phyloP scores from a whole-genome alignment of 1,140 invertebrate species.

The Melanaphis sacchari region DNA sequence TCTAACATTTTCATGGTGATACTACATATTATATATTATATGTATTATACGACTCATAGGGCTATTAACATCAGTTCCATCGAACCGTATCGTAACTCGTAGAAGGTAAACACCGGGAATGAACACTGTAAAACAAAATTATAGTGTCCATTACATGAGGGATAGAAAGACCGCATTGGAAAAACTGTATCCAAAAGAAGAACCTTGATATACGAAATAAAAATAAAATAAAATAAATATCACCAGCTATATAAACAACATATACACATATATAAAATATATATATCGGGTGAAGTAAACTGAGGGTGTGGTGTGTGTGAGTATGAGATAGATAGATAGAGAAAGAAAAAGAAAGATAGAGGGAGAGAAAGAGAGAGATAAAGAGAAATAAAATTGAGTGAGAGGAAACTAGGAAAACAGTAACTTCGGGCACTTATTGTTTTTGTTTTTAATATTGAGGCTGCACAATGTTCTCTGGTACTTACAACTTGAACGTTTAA shows the following conservation, averaged over 20 bases:
- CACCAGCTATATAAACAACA: not conserved
- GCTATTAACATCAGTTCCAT: constrained; percentile 29
- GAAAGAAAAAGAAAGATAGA: not conserved
- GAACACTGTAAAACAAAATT: constrained; percentile 35
- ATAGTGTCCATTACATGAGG: constrained; percentile 37
- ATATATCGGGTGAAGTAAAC: not conserved
- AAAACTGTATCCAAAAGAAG: constrained; percentile 27
- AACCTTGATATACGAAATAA: not conserved
- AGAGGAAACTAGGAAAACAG: not conserved
- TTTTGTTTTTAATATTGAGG: not conserved
- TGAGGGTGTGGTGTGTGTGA: not conserved
- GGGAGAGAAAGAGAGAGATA: not conserved
- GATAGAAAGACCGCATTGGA: constrained; percentile 2
- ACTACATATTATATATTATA: not conserved
- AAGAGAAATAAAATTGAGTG: too few species aligned
- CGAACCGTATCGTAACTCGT: not conserved
- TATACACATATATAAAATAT: not conserved
- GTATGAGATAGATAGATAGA: not conserved
- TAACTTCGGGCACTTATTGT: not conserved
- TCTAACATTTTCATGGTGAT: not conserved
- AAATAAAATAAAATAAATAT: constrained; percentile 17
- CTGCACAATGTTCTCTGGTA: not conserved
- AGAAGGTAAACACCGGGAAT: not conserved
- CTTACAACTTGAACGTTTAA: constrained; percentile 1
- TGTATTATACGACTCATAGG: not conserved